Percentiles rank a stretch among this genome's conserved stretches.
These are phyloP conservation scores for Acleris emargana DNA, from an alignment of 2,888 invertebrate species.

Conservation along the genomic window DNA sequence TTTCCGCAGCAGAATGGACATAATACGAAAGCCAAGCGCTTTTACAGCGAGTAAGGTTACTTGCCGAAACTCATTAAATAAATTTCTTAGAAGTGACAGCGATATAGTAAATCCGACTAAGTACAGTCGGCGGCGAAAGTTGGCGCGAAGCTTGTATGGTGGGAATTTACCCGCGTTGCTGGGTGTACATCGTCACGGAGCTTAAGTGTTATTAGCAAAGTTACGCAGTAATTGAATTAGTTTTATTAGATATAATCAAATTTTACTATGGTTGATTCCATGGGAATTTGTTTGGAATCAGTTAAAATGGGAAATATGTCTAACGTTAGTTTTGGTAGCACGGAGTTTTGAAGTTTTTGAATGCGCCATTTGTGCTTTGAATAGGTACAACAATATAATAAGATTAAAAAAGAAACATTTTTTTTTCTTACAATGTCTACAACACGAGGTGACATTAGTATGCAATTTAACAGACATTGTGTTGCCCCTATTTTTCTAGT, in stretches of 20 bases:
- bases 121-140: conserved; percentile 35
- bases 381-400: too few species aligned
- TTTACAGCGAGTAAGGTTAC: conserved; percentile 39
- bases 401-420: too few species aligned
- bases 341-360: too few species aligned
- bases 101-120: conserved; percentile 39
- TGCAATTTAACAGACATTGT: too few species aligned
- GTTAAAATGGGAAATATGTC: too few species aligned
- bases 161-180: neutral
- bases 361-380: too few species aligned
- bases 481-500: too few species aligned
- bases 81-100: conserved; percentile 47
- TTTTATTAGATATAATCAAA: conserved; percentile 25
- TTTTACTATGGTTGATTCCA: conserved; percentile 8
- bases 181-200: conserved; percentile 12
- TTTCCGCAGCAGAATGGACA: conserved; percentile 27
- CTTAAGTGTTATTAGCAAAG: conserved; percentile 34
- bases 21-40: conserved; percentile 13
- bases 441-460: too few species aligned
- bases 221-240: conserved; percentile 26
- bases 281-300: neutral
- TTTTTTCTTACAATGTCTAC: too few species aligned
- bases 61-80: conserved; percentile 45
- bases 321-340: too few species aligned
- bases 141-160: conserved; percentile 17